These are phyloP conservation scores for Pachliopta kotzebuea DNA, from an alignment of 2,888 invertebrate species.

Conservation along the genomic window DNA sequence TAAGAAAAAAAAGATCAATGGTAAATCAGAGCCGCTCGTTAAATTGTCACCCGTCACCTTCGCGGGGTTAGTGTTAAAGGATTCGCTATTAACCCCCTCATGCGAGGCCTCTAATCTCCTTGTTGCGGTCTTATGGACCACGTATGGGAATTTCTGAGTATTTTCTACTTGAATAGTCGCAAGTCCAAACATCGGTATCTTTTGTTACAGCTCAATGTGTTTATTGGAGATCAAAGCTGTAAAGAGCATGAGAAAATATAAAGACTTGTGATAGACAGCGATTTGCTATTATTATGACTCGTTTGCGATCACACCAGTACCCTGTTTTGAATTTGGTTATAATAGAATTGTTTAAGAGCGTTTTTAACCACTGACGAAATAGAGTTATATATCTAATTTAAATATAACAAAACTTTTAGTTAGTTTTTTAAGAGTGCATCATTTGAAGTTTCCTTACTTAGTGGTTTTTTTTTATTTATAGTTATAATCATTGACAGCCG, in stretches of 20 bases:
- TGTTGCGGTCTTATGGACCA: conserved; percentile 41
- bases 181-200: conserved; percentile 60
- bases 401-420: too few relatives aligned
- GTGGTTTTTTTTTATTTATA: too few relatives aligned
- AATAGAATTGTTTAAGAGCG: too few relatives aligned
- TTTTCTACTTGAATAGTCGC: conserved; percentile 62
- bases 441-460: too few relatives aligned
- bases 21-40: conserved; percentile 41
- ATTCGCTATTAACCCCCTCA: conserved; percentile 53
- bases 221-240: conserved; percentile 43
- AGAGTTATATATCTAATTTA: too few relatives aligned
- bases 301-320: not conserved
- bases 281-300: conserved; percentile 15
- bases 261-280: conserved; percentile 9
- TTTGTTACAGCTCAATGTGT: conserved; percentile 52
- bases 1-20: conserved; percentile 35
- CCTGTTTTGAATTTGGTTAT: conserved; percentile 18
- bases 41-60: conserved; percentile 57
- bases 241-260: conserved; percentile 32
- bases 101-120: conserved; percentile 47
- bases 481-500: too few relatives aligned
- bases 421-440: too few relatives aligned
- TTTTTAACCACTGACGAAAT: too few relatives aligned
- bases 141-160: conserved; percentile 64
- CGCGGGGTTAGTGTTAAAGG: conserved; percentile 47